Evolutionary conservation across 2,888 invertebrate genomes (phyloP).

Genomic region (Clostera curtula): DNA sequence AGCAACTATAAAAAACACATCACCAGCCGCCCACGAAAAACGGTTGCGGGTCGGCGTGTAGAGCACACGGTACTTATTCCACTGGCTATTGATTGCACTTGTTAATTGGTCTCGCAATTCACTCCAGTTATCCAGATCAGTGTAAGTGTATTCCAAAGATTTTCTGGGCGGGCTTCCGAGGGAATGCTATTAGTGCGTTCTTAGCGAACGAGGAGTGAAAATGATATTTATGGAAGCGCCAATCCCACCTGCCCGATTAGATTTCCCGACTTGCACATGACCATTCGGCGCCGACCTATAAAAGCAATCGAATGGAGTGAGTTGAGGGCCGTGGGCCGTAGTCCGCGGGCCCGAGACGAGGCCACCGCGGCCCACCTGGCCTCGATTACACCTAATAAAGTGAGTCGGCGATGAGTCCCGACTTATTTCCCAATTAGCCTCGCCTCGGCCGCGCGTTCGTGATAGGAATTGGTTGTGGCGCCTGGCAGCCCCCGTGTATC

Average conservation of each 20-base stretch:
- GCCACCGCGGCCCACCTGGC: constrained; percentile 1
- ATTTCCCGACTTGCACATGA: constrained; percentile 1
- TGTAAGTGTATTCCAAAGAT: no score
- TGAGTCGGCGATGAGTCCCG: constrained; percentile 14
- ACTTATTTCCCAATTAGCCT: constrained; percentile 27
- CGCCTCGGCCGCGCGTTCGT: constrained; percentile 10
- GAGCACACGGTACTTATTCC: no score
- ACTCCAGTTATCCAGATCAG: no score
- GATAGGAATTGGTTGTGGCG: constrained; percentile 18
- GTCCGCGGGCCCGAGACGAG: background rate
- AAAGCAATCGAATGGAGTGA: constrained; percentile 3
- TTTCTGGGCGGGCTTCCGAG: no score
- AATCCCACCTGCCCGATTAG: constrained; percentile 1
- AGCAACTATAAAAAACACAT: no score
- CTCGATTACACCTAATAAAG: constrained; percentile 26
- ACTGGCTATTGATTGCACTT: no score
- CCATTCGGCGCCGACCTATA: constrained; percentile 1
- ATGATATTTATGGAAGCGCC: background rate
- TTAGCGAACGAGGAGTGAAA: background rate
- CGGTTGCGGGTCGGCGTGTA: no score
- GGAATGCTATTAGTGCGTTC: no score
- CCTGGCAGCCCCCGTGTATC: constrained; percentile 6
- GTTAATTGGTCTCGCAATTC: no score
- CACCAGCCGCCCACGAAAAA: no score
- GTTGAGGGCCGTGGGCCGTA: no score